Conservation (phyloP, 2,113 vertebrate genomes). For the Delphinapterus leucas region DNA sequence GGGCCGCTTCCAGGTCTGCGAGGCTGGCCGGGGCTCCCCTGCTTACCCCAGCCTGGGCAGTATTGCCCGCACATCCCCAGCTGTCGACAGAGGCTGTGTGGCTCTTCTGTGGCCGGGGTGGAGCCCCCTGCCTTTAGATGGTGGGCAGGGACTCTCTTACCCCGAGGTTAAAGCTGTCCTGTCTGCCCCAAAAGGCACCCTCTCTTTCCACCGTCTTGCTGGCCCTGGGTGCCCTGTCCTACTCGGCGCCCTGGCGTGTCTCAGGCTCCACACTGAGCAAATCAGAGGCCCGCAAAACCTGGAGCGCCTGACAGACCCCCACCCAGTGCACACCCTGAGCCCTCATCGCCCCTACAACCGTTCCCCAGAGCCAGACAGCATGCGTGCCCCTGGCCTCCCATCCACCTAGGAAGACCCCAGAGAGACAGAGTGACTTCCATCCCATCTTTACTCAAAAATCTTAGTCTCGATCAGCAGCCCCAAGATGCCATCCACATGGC, state of each 20-base stretch:
- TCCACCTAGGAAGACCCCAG: neutral
- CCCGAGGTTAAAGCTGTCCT: too few species aligned
- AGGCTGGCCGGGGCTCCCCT: neutral
- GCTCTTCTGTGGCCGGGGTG: neutral
- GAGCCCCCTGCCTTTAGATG: fast-evolving
- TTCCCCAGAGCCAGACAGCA: fast-evolving
- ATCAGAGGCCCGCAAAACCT: too few species aligned
- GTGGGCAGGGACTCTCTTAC: fast-evolving
- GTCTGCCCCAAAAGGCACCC: neutral
- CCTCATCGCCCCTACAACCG: fast-evolving
- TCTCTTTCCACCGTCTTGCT: neutral
- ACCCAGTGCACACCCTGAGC: fast-evolving
- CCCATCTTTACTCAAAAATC: neutral
- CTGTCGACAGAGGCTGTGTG: neutral
- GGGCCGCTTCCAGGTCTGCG: fast-evolving
- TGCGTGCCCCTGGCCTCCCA: fast-evolving
- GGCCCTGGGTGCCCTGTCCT: fast-evolving
- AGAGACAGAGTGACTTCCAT: neutral
- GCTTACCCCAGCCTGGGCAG: neutral
- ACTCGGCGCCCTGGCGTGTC: fast-evolving
- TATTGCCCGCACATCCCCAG: too few species aligned
- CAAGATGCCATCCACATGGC: fast-evolving
- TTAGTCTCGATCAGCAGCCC: neutral
- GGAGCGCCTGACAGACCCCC: fast-evolving
- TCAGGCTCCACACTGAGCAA: neutral